Evolutionary conservation across 2,113 vertebrate species (phyloP).

Genomic region (Chroicocephalus ridibundus): DNA sequence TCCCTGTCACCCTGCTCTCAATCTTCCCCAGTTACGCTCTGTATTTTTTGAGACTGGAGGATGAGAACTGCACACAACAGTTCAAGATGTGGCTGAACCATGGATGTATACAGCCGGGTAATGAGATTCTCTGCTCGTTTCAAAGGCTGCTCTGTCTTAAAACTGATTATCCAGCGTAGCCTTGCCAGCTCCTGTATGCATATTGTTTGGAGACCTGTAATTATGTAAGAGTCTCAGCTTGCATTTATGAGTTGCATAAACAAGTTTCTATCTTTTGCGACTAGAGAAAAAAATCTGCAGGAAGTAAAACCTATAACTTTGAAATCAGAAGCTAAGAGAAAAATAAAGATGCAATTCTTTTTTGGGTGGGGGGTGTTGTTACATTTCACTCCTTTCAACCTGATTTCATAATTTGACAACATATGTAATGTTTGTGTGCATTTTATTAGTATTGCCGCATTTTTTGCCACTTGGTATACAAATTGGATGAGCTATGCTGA

Average conservation of each 20-base stretch:
- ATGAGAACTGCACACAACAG: not conserved
- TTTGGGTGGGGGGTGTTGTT: not conserved
- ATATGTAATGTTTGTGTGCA: not conserved
- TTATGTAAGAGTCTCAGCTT: conserved; percentile 34
- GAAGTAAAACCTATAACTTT: not conserved
- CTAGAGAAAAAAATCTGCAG: not conserved
- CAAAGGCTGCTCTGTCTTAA: conserved; percentile 8
- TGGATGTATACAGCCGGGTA: not conserved
- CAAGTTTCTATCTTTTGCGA: not conserved
- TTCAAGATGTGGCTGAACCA: not conserved
- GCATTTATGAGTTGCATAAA: conserved; percentile 45
- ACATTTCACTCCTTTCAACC: not conserved
- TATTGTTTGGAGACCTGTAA: conserved; percentile 41
- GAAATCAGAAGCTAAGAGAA: not conserved
- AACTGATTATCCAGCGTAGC: conserved; percentile 9
- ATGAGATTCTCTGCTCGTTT: conserved; percentile 34
- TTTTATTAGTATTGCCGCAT: not conserved
- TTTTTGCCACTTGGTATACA: not conserved
- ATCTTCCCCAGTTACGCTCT: not conserved
- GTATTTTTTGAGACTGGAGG: not conserved
- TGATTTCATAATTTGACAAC: not conserved
- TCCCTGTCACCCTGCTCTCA: not conserved
- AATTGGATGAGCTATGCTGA: not conserved
- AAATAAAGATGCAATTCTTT: not conserved
- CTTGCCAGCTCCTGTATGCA: not conserved